Evolutionary conservation across 2,113 vertebrate genomes (phyloP), one percentile per base, ranked within the genome.

Genomic region (Chloropsis hardwickii): DNA sequence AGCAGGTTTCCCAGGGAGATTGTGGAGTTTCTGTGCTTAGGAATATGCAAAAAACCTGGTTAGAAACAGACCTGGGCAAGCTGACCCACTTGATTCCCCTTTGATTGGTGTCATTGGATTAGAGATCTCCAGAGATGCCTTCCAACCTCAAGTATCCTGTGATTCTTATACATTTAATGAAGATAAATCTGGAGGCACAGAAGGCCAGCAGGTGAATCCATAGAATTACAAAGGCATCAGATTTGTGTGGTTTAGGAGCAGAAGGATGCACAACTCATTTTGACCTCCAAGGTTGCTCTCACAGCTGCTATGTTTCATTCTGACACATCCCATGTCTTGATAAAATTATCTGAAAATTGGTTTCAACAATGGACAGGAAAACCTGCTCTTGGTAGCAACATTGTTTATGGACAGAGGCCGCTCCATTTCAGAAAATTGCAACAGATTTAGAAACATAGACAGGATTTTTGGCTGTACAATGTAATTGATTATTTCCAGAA

Each of bases 161-260:
- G 69, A 48, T 81, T 60, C 14, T 77, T 2, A 47, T 61, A 6
- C 7, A 14, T 53, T 61, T 85, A 64, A 53, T 33, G 37, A 81
- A 80, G 50, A 69, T 27, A 37, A 80, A 60, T 73, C 44, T 69
- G 67, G 31, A 83, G 40, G 13, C 28, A 39, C 33, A 61, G 53
- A 37, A 72, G 11, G 22, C 39, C 62, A 48, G n/a, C 6, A 37
- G 13, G 33, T n/a, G 21, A 44, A 60, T 56, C 48, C 9, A 31
- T 1, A 47, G 47, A 91, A 61, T 19, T 57, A 14, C 29, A 45
- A 60, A 85, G 25, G 15, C 39, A 85, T 77, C 39, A 19, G 31
- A 47, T 48, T 16, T 2, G 4, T 33, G 20, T 45, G 29, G 4
- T 77, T 86, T 53, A 29, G 22, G 17, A 80, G 5, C 0, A 0